phyloP scores from a whole-genome alignment of 2,113 vertebrate genomes.

The Paedocypris sp. region DNA sequence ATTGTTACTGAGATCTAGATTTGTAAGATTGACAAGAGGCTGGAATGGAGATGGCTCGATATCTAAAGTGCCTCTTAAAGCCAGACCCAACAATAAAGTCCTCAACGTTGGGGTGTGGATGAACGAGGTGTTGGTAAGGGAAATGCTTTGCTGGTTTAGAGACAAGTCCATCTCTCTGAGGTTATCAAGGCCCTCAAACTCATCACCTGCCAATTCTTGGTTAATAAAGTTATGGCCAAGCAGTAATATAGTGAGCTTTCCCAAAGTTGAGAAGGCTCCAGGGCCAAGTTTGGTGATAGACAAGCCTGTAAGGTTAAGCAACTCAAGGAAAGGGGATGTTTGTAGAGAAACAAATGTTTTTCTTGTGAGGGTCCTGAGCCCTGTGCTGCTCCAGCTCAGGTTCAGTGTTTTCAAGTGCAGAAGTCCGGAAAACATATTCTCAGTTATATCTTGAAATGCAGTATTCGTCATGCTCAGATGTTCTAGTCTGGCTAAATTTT shows the following conservation, averaged over 20 bases:
- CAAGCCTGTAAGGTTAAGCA: constrained; percentile 73
- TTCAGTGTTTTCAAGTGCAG: constrained; percentile 64
- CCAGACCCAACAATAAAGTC: constrained; percentile 68
- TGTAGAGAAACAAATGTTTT: constrained; percentile 73
- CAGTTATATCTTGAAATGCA: constrained; percentile 51
- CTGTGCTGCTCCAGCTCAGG: constrained; percentile 59
- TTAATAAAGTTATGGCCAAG: constrained; percentile 78
- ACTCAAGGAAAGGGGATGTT: constrained; percentile 65
- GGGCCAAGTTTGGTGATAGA: constrained; percentile 57
- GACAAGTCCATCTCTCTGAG: constrained; percentile 73
- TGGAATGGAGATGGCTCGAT: constrained; percentile 72
- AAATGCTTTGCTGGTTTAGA: constrained; percentile 65
- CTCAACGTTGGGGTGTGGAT: constrained; percentile 61
- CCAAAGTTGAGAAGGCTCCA: constrained; percentile 64
- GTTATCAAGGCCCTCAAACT: constrained; percentile 72
- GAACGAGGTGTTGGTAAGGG: constrained; percentile 67
- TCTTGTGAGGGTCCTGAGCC: constrained; percentile 62
- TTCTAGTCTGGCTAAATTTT: constrained; percentile 63
- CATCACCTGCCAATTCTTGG: constrained; percentile 71
- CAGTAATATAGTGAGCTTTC: constrained; percentile 64
- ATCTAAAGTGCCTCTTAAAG: constrained; percentile 54
- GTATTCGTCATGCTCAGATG: constrained; percentile 68
- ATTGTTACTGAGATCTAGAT: constrained; percentile 88
- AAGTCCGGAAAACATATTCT: constrained; percentile 72
- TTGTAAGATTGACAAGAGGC: constrained; percentile 63